Base-by-base conservation (phyloP, 2,113 vertebrate species). In the Sarotherodon lohbergeri region DNA sequence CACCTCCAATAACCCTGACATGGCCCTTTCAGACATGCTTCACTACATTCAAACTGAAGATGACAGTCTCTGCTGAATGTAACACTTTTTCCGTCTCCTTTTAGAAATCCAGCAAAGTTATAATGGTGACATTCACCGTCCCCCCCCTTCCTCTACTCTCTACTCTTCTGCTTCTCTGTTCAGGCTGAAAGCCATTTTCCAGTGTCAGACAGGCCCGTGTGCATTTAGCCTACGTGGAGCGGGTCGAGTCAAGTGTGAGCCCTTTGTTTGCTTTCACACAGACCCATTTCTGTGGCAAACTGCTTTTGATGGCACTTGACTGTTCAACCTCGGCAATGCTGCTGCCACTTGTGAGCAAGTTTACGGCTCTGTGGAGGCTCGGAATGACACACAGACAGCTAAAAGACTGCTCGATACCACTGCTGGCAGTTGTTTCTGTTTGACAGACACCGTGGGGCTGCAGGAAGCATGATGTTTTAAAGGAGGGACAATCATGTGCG, bases 251-350 rank as follows among this genome's bases (percentile, higher is more conserved):
- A 92, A 96, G 94, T 91, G 93, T 73, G 57, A 87, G 92, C 93
- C 90, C 93, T 95, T 95, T 94, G 93, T 95, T 95, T 95, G 93
- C 93, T 92, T 93, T 94, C 90, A 91, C 84, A 95, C 86, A 71
- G 86, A 88, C 88, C 92, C 71, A 89, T 95, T 94, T 95, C 91
- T 91, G 86, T 88, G 87, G 93, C 94, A 93, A 95, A 94, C 92
- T 90, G 93, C 93, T 92, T 93, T 95, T 89, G 93, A 95, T 85
- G 95, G 86, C 90, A 95, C 96, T 96, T 94, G 95, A 96, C 95
- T 95, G 92, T 93, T 95, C 91, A 94, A 95, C 92, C 92, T 89
- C 86, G 48, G 86, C 92, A 88, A 93, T 81, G 91, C 90, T 80
- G 90, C 93, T 88, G 93, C 93, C 94, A 93, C 95, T 94, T 93